phyloP scores from a whole-genome alignment of 2,888 invertebrate genomes.

The Endotricha flammealis region DNA sequence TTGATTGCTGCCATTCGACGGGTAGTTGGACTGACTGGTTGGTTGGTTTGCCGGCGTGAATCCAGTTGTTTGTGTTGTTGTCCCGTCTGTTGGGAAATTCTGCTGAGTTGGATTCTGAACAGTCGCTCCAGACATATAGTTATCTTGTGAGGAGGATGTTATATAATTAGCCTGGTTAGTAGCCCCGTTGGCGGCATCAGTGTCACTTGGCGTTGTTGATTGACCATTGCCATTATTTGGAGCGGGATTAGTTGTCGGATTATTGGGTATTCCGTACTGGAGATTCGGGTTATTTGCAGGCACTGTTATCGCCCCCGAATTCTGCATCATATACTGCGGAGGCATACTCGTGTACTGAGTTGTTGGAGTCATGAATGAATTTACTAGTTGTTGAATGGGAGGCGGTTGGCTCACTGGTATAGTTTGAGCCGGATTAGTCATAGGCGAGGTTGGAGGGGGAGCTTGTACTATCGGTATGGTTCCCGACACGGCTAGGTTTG shows the following conservation, averaged over 20 bases:
- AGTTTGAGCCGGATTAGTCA: constrained; percentile 39
- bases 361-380: constrained; percentile 56
- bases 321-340: constrained; percentile 66
- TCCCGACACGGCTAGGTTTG: constrained; percentile 46
- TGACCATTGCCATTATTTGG: constrained; percentile 54
- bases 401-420: constrained; percentile 48
- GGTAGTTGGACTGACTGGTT: constrained; percentile 44
- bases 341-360: constrained; percentile 57
- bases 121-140: constrained; percentile 38
- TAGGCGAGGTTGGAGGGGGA: constrained; percentile 48
- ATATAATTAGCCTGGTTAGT: constrained; percentile 61
- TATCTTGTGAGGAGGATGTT: constrained; percentile 65
- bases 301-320: constrained; percentile 44
- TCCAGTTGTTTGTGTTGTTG: constrained; percentile 39
- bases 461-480: constrained; percentile 66
- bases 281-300: constrained; percentile 48
- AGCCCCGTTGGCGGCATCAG: constrained; percentile 43
- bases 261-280: constrained; percentile 52
- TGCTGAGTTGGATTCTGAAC: constrained; percentile 44
- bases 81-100: constrained; percentile 44
- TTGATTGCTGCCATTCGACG: constrained; percentile 44
- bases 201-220: constrained; percentile 37
- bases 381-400: constrained; percentile 57
- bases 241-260: constrained; percentile 35
- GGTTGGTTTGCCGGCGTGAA: constrained; percentile 44